These are phyloP conservation scores for Cyclopterus lumpus DNA, from an alignment of 2,797 vertebrate species.

Conservation along the genomic window DNA sequence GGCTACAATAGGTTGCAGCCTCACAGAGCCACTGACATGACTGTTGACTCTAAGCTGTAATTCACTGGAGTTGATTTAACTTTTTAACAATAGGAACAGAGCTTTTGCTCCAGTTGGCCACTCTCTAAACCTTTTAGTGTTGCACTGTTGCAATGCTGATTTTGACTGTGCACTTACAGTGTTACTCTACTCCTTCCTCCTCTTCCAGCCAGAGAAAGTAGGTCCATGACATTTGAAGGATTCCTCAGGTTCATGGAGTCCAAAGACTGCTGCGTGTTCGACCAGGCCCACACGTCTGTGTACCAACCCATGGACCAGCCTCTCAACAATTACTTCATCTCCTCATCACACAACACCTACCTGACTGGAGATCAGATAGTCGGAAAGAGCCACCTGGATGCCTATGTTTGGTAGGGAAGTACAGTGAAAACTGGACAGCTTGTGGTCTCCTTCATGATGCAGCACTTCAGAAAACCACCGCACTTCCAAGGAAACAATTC, in stretches of 20 bases:
- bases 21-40: background rate
- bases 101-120: background rate
- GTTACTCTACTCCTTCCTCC: constrained; percentile 34
- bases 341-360: constrained; percentile 93
- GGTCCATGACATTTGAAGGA: constrained; percentile 87
- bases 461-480: constrained; percentile 5
- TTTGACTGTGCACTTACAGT: constrained; percentile 1
- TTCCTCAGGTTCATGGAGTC: constrained; percentile 89
- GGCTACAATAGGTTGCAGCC: background rate
- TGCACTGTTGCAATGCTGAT: background rate
- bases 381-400: constrained; percentile 87
- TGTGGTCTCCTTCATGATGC: background rate
- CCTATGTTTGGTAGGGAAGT: constrained; percentile 84
- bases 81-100: background rate
- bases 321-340: constrained; percentile 89
- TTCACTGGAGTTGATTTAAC: background rate
- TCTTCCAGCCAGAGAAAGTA: constrained; percentile 79
- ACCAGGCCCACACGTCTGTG: constrained; percentile 71
- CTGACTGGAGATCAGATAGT: constrained; percentile 86
- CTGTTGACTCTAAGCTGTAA: background rate
- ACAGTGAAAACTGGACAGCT: background rate
- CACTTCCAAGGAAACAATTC: background rate
- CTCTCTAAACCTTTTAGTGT: background rate
- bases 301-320: constrained; percentile 90
- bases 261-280: constrained; percentile 83